Percentiles rank a stretch among this genome's conserved stretches.
phyloP scores from a whole-genome alignment of 2,888 invertebrate genomes.

The Trachelus troglodyta region DNA sequence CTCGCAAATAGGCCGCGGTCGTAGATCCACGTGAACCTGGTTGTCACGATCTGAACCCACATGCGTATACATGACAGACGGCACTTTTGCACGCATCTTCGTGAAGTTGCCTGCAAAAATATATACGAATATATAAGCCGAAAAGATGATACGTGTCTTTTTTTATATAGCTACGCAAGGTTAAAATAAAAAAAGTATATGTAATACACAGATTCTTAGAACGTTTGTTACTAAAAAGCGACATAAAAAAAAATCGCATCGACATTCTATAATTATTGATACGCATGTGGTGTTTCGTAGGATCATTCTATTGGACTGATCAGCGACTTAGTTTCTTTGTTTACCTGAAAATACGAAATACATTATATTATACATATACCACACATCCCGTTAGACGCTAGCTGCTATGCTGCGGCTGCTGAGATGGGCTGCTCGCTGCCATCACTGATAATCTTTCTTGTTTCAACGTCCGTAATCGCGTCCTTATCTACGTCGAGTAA shows the following conservation, averaged over 20 bases:
- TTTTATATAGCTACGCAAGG: neutral
- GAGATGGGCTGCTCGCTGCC: slow-evolving; percentile 61
- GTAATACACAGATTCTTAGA: neutral
- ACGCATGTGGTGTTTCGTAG: neutral
- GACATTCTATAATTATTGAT: neutral
- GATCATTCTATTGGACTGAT: neutral
- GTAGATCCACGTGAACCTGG: neutral
- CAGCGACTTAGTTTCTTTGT: neutral
- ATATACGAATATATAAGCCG: neutral
- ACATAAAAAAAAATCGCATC: too few species aligned
- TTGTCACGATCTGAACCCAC: neutral
- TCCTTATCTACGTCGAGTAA: neutral
- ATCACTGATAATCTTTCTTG: slow-evolving; percentile 54
- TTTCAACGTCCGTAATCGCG: neutral
- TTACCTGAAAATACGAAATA: neutral
- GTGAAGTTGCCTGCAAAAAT: too few species aligned
- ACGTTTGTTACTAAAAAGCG: too few species aligned
- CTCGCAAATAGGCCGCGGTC: neutral
- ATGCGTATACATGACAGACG: neutral
- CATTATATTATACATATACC: slow-evolving; percentile 16
- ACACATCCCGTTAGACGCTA: slow-evolving; percentile 55
- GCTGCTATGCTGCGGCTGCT: slow-evolving; percentile 62
- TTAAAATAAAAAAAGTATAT: neutral
- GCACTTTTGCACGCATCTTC: neutral
- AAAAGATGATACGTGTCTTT: too few species aligned